phyloP scores from a whole-genome alignment of 2,888 invertebrate species.

The Altica lythri region DNA sequence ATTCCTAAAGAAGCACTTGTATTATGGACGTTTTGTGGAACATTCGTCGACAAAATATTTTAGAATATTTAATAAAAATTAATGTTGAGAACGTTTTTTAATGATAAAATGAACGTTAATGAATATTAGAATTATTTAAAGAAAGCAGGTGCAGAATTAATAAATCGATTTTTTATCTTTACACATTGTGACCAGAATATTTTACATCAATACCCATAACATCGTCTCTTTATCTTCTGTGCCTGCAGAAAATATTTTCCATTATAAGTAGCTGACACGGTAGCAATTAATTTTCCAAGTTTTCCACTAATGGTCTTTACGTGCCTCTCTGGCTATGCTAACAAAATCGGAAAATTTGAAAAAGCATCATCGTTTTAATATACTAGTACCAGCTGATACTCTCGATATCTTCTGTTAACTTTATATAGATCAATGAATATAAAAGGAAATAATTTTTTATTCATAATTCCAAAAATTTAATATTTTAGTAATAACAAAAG shows the following conservation, averaged over 20 bases:
- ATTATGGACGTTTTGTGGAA: too few relatives aligned
- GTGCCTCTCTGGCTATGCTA: conserved; percentile 21
- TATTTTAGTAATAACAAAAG: too few relatives aligned
- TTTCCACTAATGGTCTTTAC: conserved; percentile 25
- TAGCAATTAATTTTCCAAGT: conserved; percentile 26
- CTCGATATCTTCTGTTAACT: conserved; percentile 2
- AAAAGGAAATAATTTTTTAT: too few relatives aligned
- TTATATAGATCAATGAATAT: too few relatives aligned
- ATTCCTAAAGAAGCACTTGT: too few relatives aligned
- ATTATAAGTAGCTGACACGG: conserved; percentile 22
- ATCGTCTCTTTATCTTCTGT: conserved; percentile 12
- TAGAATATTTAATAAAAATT: too few relatives aligned
- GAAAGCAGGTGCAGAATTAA: conserved; percentile 7
- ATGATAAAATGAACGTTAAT: too few relatives aligned
- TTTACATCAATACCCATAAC: conserved; percentile 18
- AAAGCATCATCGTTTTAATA: conserved; percentile 22
- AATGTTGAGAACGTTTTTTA: too few relatives aligned
- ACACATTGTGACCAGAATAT: conserved; percentile 16
- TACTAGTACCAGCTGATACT: conserved; percentile 19
- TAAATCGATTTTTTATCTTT: conserved; percentile 14
- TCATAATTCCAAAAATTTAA: too few relatives aligned
- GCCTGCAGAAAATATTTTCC: conserved; percentile 20
- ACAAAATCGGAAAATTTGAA: conserved; percentile 24
- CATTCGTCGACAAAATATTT: too few relatives aligned
- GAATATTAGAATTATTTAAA: too few relatives aligned